Conservation (phyloP, 2,888 invertebrate genomes). For the Brachypalpus laphriformis region DNA sequence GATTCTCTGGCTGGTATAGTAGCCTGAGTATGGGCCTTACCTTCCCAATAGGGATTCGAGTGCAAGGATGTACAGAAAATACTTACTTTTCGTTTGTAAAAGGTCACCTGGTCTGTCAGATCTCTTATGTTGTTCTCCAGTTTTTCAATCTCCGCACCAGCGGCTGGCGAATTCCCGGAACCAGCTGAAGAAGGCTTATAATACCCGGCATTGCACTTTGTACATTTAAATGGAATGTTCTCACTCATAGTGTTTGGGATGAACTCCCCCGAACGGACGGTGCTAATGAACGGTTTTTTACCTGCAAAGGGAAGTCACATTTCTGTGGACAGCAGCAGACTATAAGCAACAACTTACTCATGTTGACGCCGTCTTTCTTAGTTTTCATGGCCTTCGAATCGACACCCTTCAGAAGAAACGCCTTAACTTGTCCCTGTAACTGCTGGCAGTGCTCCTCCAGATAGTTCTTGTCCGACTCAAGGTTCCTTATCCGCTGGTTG, state of each 20-base stretch:
- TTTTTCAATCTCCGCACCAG: conserved; percentile 79
- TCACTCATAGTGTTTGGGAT: conserved; percentile 75
- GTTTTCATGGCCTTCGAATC: conserved; percentile 80
- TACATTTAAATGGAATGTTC: conserved; percentile 76
- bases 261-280: conserved; percentile 80
- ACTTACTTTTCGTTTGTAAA: conserved; percentile 82
- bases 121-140: conserved; percentile 82
- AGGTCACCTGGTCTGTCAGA: conserved; percentile 82
- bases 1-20: too few species aligned
- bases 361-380: conserved; percentile 75
- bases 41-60: too few species aligned
- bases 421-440: conserved; percentile 83
- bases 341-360: conserved; percentile 59
- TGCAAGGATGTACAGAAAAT: too few species aligned
- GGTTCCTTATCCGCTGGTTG: conserved; percentile 83
- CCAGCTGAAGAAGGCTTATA: conserved; percentile 77
- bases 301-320: conserved; percentile 68
- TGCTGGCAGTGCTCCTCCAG: conserved; percentile 83
- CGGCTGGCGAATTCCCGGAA: conserved; percentile 27
- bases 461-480: conserved; percentile 84
- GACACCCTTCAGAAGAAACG: conserved; percentile 83
- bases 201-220: conserved; percentile 80
- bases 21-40: too few species aligned
- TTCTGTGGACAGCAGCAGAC: not conserved
- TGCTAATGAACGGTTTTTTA: conserved; percentile 81